A percentile compares a stretch with the other conserved stretches of the same genome.
phyloP scores from a whole-genome alignment of 2,888 invertebrate species.

The Stenodera caucasica region DNA sequence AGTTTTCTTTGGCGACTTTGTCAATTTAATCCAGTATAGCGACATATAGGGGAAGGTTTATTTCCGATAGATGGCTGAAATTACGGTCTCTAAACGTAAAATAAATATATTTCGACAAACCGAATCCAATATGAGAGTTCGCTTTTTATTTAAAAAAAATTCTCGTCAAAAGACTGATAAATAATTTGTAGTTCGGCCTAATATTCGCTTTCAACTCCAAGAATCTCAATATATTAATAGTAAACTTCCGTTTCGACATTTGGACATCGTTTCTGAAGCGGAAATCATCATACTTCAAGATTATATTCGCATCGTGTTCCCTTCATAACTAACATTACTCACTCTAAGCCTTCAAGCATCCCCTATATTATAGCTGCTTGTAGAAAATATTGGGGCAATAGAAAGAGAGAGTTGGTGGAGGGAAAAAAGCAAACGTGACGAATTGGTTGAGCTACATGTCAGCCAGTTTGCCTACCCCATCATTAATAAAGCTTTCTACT shows the following conservation, averaged over 20 bases:
- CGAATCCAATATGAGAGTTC: too few relatives aligned
- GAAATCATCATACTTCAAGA: not conserved
- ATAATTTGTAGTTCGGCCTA: not conserved
- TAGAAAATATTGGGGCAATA: too few relatives aligned
- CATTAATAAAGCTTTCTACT: conserved; percentile 25
- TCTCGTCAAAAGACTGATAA: not conserved
- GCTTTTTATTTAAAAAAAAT: too few relatives aligned
- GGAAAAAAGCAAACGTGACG: not conserved
- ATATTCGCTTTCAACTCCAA: not conserved
- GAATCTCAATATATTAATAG: not conserved
- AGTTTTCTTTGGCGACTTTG: not conserved
- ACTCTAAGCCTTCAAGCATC: not conserved
- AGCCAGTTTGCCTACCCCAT: not conserved
- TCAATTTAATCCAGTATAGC: not conserved
- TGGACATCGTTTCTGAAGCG: not conserved
- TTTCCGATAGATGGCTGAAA: not conserved
- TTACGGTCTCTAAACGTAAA: not conserved
- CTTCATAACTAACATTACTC: not conserved
- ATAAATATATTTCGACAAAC: not conserved
- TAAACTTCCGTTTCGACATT: not conserved
- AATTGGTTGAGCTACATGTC: not conserved
- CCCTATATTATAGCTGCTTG: too few relatives aligned
- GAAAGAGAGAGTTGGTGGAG: not conserved
- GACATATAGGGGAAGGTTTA: not conserved
- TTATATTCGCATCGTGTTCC: not conserved